A percentile compares a stretch with the other conserved stretches of the same genome.
phyloP scores from a whole-genome alignment of 2,888 invertebrate species.

The Sepioteuthis lessoniana region DNA sequence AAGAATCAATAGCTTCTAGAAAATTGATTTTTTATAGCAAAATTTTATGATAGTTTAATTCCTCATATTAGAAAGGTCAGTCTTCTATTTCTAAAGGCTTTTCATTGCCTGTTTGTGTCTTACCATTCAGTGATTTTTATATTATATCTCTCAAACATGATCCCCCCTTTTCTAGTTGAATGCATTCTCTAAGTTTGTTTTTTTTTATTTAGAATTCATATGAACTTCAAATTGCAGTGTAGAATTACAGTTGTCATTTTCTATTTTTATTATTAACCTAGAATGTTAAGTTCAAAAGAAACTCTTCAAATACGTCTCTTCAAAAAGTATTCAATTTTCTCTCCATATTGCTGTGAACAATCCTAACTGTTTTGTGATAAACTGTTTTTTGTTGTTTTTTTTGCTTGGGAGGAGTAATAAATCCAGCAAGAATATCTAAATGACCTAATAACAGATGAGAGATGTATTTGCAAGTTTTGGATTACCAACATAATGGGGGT shows the following conservation, averaged over 20 bases:
- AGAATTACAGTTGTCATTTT: background rate
- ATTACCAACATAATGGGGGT: background rate
- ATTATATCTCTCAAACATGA: background rate
- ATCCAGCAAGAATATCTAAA: background rate
- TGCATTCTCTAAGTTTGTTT: background rate
- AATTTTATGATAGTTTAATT: too few relatives aligned
- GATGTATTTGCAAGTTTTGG: background rate
- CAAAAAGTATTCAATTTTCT: too few relatives aligned
- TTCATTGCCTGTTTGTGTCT: too few relatives aligned
- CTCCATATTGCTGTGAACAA: too few relatives aligned
- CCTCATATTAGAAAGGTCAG: too few relatives aligned
- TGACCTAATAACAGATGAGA: background rate
- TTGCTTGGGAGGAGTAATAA: background rate
- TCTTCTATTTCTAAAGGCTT: too few relatives aligned
- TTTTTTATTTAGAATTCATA: background rate
- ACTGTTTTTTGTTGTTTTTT: background rate
- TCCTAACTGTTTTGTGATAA: background rate
- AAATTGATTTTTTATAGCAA: too few relatives aligned
- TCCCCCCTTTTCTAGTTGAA: background rate
- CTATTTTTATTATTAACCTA: too few relatives aligned
- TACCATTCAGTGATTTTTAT: too few relatives aligned
- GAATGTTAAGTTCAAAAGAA: background rate
- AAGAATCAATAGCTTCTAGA: too few relatives aligned
- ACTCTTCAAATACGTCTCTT: background rate
- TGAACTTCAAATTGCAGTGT: background rate